Evolutionary conservation across 2,113 vertebrate genomes (phyloP), one percentile per base, ranked within the genome.

Genomic region (Sturnus vulgaris): DNA sequence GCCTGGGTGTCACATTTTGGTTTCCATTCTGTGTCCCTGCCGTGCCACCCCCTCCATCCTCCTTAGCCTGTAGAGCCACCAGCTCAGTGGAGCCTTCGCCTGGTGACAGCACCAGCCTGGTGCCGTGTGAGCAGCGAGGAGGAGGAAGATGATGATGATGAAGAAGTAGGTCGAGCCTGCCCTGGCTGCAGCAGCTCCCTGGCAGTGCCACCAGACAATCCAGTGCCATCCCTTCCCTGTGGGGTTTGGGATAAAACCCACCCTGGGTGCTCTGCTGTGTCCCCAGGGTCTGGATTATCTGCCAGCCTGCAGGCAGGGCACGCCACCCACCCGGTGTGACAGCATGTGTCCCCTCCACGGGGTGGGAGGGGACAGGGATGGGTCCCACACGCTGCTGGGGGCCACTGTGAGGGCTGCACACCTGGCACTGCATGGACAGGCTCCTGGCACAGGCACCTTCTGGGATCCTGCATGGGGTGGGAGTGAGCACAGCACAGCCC

Each of bases 131-230:
- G 97, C 97, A 97, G 94, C 50, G 98, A 98, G 47, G 98, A 98
- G 92, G 98, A 98, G 96, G 98, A 98, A 96, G 98, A 98, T 94
- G 98, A 98, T 98, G 98, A 98, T 96, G 98, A 98, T 98, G 98
- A 98, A 94, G 98, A 98, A 97, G 98, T 98, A 98, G 97, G 98
- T 98, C 59, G 24, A 86, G 90, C 46, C 39, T 77, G 92, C 68
- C 85, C 86, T 3, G 24, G 90, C 70, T 3, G 2, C 82, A 55
- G 80, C 64, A 0, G 20, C 22, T 8, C 53, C 60, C 47, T 10
- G 86, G 77, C 69, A 8, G 88, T 85, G 95, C 94, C 65, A 10
- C 40, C 93, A 84, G 97, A 97, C 91, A 81, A 88, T 87, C 96
- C 96, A 90, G 94, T 3, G 24, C 60, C 70, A 14, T 16, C 63